phyloP scores from a whole-genome alignment of 2,888 invertebrate genomes.

The Stictocephala bisonia region DNA sequence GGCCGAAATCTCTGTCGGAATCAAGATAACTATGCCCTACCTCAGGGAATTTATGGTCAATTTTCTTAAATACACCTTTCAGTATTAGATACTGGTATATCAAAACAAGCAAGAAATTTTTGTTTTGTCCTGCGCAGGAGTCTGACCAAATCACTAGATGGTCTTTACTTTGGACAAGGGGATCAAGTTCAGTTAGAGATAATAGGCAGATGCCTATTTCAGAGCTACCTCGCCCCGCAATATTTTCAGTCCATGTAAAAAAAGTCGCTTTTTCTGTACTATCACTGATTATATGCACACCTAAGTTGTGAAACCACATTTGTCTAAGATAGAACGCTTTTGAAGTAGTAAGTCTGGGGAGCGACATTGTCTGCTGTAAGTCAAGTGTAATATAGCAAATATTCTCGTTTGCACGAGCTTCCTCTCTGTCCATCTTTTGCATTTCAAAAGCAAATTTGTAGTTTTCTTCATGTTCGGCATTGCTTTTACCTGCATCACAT shows the following conservation, averaged over 20 bases:
- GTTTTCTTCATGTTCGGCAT: constrained; percentile 49
- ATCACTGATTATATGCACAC: constrained; percentile 49
- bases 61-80: constrained; percentile 58
- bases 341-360: constrained; percentile 53
- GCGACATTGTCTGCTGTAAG: constrained; percentile 53
- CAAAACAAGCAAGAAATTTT: constrained; percentile 49
- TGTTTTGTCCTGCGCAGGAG: constrained; percentile 49
- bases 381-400: constrained; percentile 50
- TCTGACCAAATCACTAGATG: constrained; percentile 57
- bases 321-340: constrained; percentile 54
- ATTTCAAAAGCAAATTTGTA: constrained; percentile 44
- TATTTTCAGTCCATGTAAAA: constrained; percentile 55
- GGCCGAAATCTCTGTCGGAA: constrained; percentile 61
- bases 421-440: constrained; percentile 43
- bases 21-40: constrained; percentile 62
- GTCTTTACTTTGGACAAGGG: constrained; percentile 44
- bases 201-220: constrained; percentile 50
- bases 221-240: constrained; percentile 48
- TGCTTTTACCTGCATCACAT: constrained; percentile 51
- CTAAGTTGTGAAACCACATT: constrained; percentile 51
- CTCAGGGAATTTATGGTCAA: constrained; percentile 62
- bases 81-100: constrained; percentile 51
- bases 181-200: constrained; percentile 40
- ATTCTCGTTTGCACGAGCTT: constrained; percentile 34
- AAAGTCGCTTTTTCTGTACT: constrained; percentile 51